Evolutionary conservation across 2,797 vertebrate species (phyloP).

Genomic region (Gobionotothen gibberifrons): DNA sequence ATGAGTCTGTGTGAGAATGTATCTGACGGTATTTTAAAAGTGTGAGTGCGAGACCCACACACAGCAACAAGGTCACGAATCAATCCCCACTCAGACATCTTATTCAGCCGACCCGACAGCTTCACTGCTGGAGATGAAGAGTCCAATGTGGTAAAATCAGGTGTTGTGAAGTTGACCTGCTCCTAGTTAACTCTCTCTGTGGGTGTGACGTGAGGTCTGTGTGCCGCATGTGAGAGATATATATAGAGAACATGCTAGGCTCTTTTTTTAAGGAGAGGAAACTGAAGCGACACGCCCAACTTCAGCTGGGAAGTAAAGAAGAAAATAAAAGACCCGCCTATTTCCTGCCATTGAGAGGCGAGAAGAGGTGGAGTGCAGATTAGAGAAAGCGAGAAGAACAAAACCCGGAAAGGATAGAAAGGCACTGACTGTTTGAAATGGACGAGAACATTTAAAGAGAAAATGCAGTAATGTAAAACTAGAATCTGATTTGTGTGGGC

Average conservation of each 20-base stretch:
- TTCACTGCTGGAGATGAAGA: conserved; percentile 12
- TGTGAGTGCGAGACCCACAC: conserved; percentile 6
- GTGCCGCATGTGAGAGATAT: conserved; percentile 25
- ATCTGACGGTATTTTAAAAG: neutral
- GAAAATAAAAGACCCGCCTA: conserved; percentile 51
- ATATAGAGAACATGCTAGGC: conserved; percentile 16
- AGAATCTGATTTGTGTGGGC: neutral
- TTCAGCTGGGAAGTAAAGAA: conserved; percentile 62
- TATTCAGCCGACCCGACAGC: conserved; percentile 2
- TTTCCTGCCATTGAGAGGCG: conserved; percentile 69
- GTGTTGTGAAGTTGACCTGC: neutral
- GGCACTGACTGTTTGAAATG: neutral
- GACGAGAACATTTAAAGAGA: neutral
- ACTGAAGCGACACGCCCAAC: conserved; percentile 64
- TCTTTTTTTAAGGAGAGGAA: conserved; percentile 71
- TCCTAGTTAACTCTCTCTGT: neutral
- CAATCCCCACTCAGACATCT: conserved; percentile 39
- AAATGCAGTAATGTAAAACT: neutral
- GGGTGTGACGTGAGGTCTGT: neutral
- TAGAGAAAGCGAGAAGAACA: conserved; percentile 36
- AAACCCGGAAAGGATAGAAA: conserved; percentile 14
- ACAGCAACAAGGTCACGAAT: conserved; percentile 36
- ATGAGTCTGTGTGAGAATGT: neutral
- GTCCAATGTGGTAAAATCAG: neutral
- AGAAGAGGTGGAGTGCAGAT: conserved; percentile 41